Evolutionary conservation across 2,797 vertebrate genomes (phyloP), one percentile per base, ranked within the genome.

Genomic region (Paguma larvata): DNA sequence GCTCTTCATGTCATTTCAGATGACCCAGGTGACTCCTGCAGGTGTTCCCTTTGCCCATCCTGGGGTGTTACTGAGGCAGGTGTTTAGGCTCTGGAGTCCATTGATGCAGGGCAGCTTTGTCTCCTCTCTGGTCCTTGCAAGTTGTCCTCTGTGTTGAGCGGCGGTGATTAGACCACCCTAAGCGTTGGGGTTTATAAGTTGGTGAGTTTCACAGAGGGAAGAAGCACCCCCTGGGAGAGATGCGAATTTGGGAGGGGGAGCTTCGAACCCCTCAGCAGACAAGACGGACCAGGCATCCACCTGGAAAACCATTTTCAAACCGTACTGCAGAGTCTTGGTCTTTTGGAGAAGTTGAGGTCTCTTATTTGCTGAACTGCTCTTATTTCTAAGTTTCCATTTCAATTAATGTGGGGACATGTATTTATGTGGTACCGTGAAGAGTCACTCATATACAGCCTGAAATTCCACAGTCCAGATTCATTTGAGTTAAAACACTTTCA

Each of bases 301-400:
- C 63, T 38, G 23, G 41, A 59, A 94, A 95, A 44, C 68, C 2
- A n/a, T 84, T 84, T 72, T 91, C 23, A 59, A 27, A n/a, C n/a
- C n/a, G 1, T 95, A 44, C 72, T 90, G 95, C 89, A 89, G 78
- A 86, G 67, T 83, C 73, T 89, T 92, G 38, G 21, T 63, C 38
- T 89, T 1, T 41, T 63, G 46, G 89, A 19, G 18, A 91, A 86
- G 9, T 79, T 86, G 56, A 94, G 25, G 6, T 44, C 46, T 78
- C 2, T 34, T 65, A 27, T 67, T 86, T 75, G 18, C 27, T 41
- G 65, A 89, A n/a, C 38, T 67, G 23, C 32, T 88, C 4, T 59
- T 85, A 23, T 79, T 91, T 32, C 56, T 89, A n/a, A 44, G 11
- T 65, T 87, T 84, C 46, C 46, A 79, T 96, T 92, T 5, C 62